Percentiles rank a stretch among this genome's conserved stretches.
Conservation (phyloP, 2,888 invertebrate species). For the Anarsia innoxiella region DNA sequence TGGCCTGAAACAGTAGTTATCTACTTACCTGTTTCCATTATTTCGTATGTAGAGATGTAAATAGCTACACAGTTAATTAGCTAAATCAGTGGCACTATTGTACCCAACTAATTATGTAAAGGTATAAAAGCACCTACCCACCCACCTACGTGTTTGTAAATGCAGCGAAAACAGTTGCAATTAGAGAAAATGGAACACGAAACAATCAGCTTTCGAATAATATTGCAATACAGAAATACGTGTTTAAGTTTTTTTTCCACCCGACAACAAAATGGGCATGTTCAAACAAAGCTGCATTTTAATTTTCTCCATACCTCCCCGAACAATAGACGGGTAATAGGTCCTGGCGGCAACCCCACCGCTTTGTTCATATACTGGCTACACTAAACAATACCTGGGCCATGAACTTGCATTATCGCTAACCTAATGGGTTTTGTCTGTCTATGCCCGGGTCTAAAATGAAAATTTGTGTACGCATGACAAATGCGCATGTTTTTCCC, state of each 20-base stretch:
- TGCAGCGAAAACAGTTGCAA: too few species aligned
- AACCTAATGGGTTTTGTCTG: conserved; percentile 69
- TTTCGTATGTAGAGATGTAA: too few species aligned
- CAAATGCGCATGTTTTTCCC: conserved; percentile 50
- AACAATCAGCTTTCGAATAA: too few species aligned
- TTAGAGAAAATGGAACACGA: too few species aligned
- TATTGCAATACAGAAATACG: too few species aligned
- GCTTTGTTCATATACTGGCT: conserved; percentile 56
- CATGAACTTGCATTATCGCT: conserved; percentile 71
- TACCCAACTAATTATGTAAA: too few species aligned
- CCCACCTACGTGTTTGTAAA: too few species aligned
- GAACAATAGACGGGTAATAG: conserved; percentile 66
- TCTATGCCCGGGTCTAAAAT: conserved; percentile 32
- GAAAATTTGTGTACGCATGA: conserved; percentile 50
- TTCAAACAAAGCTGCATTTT: conserved; percentile 68
- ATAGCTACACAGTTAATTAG: too few species aligned
- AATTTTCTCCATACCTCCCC: conserved; percentile 61
- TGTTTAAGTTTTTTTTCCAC: not conserved
- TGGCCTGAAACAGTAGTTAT: too few species aligned
- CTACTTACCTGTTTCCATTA: too few species aligned
- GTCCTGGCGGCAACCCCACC: conserved; percentile 49
- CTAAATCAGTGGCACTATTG: too few species aligned
- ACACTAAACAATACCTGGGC: conserved; percentile 68
- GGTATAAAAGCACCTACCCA: too few species aligned
- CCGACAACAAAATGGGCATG: conserved; percentile 7